Evolutionary conservation across 2,888 invertebrate species (phyloP), one percentile per base, ranked within the genome.

Genomic region (Ophion obscuratus): DNA sequence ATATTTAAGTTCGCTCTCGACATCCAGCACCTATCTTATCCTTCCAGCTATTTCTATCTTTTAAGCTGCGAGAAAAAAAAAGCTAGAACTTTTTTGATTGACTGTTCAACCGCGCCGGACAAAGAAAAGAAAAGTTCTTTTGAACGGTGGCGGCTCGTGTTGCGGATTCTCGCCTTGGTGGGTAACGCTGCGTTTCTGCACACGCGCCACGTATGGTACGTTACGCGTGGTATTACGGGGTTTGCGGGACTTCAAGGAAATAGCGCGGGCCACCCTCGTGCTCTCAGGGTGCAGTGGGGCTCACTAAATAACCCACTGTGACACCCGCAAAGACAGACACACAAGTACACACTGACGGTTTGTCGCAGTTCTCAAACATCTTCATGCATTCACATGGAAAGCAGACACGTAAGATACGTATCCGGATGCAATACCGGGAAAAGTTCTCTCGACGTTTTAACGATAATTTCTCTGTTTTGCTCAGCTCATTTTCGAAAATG

Each of bases 261-360:
- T 47, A 61, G 62, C n/a, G 17, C n/a, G 62, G 83, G 68, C 79
- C 79, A 75, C 79, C 79, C 79, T 75, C 79, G 74, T 14, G 31
- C 57, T 74, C 67, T 40, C 20, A 20, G 64, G 68, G 70, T 40
- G 64, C 64, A 66, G 24, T 40, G 83, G 83, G 61, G 40, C 40
- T 83, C 83, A 68, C 47, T 68, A 75, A 57, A 66, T 59, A 53
- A 67, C n/a, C n/a, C 61, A 36, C 53, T 40, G 36, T 66, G 75
- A 80, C 68, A 75, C 70, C 68, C 70, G 44, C 68, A 70, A 61
- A 40, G 64, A 44, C 59, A 61, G 14, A 36, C 27, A 75, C 40
- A 40, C 40, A 40, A 2, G 59, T 27, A 62, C 11, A 14, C 1
- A 7, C 11, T 17, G 61, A 64, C 27, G 64, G 62, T 57, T 53